Evolutionary conservation across 2,888 invertebrate species (phyloP).

Genomic region (Cerastoderma edule): DNA sequence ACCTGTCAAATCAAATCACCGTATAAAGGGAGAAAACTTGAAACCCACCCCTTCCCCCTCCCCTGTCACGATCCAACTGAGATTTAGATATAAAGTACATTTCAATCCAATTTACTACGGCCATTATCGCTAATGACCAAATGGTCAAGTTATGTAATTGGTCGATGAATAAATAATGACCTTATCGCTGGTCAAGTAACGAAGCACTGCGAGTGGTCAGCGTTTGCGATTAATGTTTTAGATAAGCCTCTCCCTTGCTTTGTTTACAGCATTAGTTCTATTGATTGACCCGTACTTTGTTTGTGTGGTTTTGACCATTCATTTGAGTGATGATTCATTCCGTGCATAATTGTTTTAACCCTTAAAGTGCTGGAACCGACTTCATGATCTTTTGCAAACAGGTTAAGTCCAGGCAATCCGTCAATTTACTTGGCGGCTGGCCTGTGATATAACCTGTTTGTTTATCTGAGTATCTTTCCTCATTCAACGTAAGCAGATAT

Average conservation of each 20-base stretch:
- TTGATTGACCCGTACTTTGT: too few relatives aligned
- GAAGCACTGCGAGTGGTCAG: conserved; percentile 19
- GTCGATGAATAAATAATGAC: conserved; percentile 58
- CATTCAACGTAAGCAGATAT: too few relatives aligned
- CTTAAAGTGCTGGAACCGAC: background rate
- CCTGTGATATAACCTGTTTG: background rate
- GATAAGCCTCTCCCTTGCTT: conserved; percentile 48
- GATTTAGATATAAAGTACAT: conserved; percentile 42
- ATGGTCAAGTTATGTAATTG: conserved; percentile 53
- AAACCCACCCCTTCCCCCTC: conserved; percentile 1
- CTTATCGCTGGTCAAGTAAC: conserved; percentile 22
- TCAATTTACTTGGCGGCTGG: background rate
- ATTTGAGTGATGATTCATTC: too few relatives aligned
- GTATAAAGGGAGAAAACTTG: background rate
- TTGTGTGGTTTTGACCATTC: too few relatives aligned
- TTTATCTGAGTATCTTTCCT: too few relatives aligned
- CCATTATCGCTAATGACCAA: conserved; percentile 52
- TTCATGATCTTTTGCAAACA: background rate
- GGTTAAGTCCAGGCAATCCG: background rate
- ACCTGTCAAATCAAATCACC: too few relatives aligned
- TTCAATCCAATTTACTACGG: conserved; percentile 38
- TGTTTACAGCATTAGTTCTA: conserved; percentile 39
- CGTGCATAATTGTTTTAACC: too few relatives aligned
- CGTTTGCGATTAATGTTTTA: conserved; percentile 48
- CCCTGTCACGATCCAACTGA: too few relatives aligned